Evolutionary conservation across 1,140 invertebrate species (phyloP), one percentile per base, ranked within the genome.

Genomic region (Micrasema longulum): DNA sequence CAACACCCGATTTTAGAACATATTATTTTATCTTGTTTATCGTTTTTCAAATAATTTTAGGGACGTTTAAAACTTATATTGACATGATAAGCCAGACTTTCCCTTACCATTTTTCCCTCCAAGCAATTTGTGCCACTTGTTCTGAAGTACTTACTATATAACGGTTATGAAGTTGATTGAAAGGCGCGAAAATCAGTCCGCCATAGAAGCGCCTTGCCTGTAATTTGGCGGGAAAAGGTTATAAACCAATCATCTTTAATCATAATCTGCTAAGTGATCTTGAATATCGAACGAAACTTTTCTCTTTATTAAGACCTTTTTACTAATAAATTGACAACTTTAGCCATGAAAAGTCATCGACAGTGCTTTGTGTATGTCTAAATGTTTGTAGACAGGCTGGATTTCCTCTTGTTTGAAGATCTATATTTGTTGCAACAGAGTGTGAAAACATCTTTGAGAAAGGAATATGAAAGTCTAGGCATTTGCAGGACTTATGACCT

Each of bases 341-440:
- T 22, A 52, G n/a, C n/a, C n/a, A n/a, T n/a, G n/a, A n/a, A n/a
- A n/a, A n/a, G n/a, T n/a, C n/a, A n/a, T n/a, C n/a, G n/a, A n/a
- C n/a, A n/a, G n/a, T n/a, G n/a, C n/a, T n/a, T n/a, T n/a, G n/a
- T n/a, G n/a, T n/a, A n/a, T n/a, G n/a, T n/a, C n/a, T n/a, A n/a
- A n/a, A n/a, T n/a, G n/a, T n/a, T n/a, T n/a, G n/a, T n/a, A n/a
- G n/a, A n/a, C n/a, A n/a, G n/a, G n/a, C n/a, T n/a, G n/a, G n/a
- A n/a, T n/a, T n/a, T n/a, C n/a, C n/a, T n/a, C 23, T 52, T 57
- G 53, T 12, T 1, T 23, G 9, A 22, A 23, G 11, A 63, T 63
- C 64, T 71, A 26, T 41, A 63, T 71, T 38, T 31, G 23, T 64
- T 64, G 47, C 64, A 71, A 64, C 35, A 71, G 64, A 2, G 26